A percentile compares a stretch with the other conserved stretches of the same genome.
Evolutionary conservation across 2,113 vertebrate species (phyloP).

Genomic region (Prunella fulvescens): DNA sequence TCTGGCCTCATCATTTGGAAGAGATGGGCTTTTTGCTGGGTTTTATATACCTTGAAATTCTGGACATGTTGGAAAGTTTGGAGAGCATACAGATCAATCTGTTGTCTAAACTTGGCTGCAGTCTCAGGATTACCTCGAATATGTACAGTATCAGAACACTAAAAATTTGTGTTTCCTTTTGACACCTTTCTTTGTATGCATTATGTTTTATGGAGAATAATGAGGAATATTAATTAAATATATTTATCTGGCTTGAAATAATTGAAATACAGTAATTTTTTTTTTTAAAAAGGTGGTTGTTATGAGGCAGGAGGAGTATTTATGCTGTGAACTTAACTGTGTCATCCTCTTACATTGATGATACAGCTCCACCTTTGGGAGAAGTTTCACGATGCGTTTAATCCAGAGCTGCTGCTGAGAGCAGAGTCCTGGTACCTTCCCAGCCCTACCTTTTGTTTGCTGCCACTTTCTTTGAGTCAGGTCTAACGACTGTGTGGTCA

Average conservation of each 20-base stretch:
- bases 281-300: neutral
- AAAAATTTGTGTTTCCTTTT: neutral
- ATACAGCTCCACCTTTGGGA: slow-evolving; percentile 55
- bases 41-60: neutral
- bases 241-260: neutral
- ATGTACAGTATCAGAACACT: neutral
- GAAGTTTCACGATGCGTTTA: neutral
- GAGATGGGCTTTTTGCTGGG: neutral
- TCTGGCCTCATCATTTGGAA: neutral
- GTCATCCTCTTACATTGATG: neutral
- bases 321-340: neutral
- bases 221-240: neutral
- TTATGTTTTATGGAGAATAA: neutral
- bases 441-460: neutral
- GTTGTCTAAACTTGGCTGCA: neutral
- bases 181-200: neutral
- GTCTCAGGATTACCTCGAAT: neutral
- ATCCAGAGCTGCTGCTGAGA: neutral
- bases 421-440: neutral
- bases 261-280: neutral
- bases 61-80: neutral
- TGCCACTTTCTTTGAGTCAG: neutral
- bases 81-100: neutral
- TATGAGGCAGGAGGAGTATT: neutral
- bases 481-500: neutral